Evolutionary conservation across 1,140 invertebrate species (phyloP), one percentile per base, ranked within the genome.

Genomic region (Drosophila bocqueti): DNA sequence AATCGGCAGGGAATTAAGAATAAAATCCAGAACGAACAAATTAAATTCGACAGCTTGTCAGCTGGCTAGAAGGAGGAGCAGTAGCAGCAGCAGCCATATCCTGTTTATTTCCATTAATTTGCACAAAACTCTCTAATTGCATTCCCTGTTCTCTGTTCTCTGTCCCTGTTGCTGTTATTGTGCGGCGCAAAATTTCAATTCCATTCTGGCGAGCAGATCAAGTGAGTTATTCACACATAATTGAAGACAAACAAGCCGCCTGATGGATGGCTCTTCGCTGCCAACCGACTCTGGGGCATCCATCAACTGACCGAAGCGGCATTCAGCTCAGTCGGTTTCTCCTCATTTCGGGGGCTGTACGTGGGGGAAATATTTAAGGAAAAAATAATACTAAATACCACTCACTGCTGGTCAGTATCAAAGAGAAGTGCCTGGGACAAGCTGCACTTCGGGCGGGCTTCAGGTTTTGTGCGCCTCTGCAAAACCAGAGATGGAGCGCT

Each of bases 121-220:
- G 36, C 50, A 57, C 65, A 69, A 69, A 69, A 69, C 52, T 74
- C 47, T 63, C 67, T 73, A 75, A 75, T 75, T 73, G 72, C 57
- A 73, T 67, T 42, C 36, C 15, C 34, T 10, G 18, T 40, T n/a
- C 42, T 5, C 15, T 45, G 43, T 5, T 21, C 21, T 21, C 21
- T 21, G 21, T 21, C 10, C 0, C 15, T 26, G 24, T 26, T 16
- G 52, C 9, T 52, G 50, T 6, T 13, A 62, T 8, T 36, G 9
- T 52, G 57, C 10, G 43, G 24, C 60, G 46, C 34, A 50, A 69
- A 69, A 40, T 62, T 66, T 66, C 29, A 45, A 59, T 54, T 54
- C 42, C 52, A 34, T 42, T 8, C 36, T 29, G 55, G 42, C 29
- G 29, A 66, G 29, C 42, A 66, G 42, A 29, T 66, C 63, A 66